Evolutionary conservation across 1,140 invertebrate genomes (phyloP).

Genomic region (Uloborus diversus): DNA sequence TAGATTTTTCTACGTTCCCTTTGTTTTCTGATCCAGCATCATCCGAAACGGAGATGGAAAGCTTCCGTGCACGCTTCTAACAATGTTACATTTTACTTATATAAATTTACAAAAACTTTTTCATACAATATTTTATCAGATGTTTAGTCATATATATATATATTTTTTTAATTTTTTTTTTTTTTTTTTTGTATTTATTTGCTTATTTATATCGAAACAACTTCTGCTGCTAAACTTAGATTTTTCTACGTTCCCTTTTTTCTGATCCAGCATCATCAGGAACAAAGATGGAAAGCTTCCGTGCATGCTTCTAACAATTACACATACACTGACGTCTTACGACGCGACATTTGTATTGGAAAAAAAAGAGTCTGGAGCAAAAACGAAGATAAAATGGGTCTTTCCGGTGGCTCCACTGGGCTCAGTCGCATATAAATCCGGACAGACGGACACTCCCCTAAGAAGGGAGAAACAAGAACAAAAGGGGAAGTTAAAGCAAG

Average conservation of each 20-base stretch:
- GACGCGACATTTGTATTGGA: conserved; percentile 6
- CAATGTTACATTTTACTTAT: too few relatives aligned
- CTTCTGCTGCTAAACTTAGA: neutral
- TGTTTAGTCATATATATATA: too few relatives aligned
- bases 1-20: too few relatives aligned
- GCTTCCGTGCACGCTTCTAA: too few relatives aligned
- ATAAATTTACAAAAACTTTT: too few relatives aligned
- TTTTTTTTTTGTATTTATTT: too few relatives aligned
- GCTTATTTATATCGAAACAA: neutral
- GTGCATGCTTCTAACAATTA: conserved; percentile 40
- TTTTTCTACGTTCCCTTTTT: neutral
- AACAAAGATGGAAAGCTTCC: conserved; percentile 45
- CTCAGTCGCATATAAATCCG: too few relatives aligned
- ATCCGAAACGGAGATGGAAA: too few relatives aligned
- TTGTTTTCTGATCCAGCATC: too few relatives aligned
- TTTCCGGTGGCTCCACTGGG: conserved; percentile 30
- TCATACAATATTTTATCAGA: too few relatives aligned
- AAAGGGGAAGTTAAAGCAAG: neutral
- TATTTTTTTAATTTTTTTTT: too few relatives aligned
- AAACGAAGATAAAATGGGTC: neutral
- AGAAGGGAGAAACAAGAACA: neutral
- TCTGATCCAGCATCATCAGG: too few relatives aligned
- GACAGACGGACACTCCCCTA: neutral
- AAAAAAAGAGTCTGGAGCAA: neutral
- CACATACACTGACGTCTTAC: conserved; percentile 21